Evolutionary conservation across 1,140 invertebrate species (phyloP), one percentile per base, ranked within the genome.

Genomic region (Drosophila guanche): DNA sequence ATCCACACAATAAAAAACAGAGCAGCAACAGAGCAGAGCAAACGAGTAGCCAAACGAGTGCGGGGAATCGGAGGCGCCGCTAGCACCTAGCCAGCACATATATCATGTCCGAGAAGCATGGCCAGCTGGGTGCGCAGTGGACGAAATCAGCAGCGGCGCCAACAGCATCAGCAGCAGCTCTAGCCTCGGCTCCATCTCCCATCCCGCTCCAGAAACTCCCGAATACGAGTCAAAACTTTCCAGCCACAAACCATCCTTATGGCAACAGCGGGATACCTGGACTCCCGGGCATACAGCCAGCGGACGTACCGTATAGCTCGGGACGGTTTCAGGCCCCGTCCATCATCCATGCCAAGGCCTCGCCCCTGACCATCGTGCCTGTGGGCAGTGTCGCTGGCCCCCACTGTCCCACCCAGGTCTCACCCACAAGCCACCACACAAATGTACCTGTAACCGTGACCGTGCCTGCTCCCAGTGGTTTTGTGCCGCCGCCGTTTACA

Each of bases 41-140:
- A 43, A 33, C 14, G 27, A 52, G 45, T 8, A 55, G 42, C 33
- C 10, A 55, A 48, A 48, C 43, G 37, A 52, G 29, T 33, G 14
- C 14, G 33, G 42, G 7, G 20, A 12, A 37, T 37, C 41, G 70
- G 41, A 65, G 70, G 70, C 70, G 70, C 70, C 70, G 70, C 59
- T 73, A 68, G 75, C 79, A 65, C 78, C 71, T 89, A 89, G 79
- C 33, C 33, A 37, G 33, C 33, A 37, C 33, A 8, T 37, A 10
- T 37, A 37, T 10, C 75, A 91, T 91, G 90, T 90, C 90, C 75
- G 89, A 90, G 41, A 90, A 90, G 77, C 88, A 91, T 83, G 88
- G 77, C 71, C 84, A 85, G 56, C 55, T 78, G 83, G 86, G 73
- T 77, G 78, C 73, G 75, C 89, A 90, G 76, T 91, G 90, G 90